A percentile compares a stretch with the other conserved stretches of the same genome.
Conservation (phyloP, 2,888 invertebrate genomes). For the Bombylius major region DNA sequence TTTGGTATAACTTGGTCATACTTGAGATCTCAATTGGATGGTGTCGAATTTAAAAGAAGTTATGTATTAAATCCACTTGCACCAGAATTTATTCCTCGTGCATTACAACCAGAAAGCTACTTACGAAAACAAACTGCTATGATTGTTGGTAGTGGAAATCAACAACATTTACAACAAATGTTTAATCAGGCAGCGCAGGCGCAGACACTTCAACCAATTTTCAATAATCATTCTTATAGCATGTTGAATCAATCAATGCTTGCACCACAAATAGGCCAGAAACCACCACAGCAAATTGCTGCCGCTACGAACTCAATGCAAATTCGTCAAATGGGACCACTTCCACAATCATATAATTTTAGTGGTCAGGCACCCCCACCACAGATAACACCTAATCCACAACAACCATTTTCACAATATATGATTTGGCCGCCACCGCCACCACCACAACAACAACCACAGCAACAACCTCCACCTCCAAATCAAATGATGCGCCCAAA, state of each 20-base stretch:
- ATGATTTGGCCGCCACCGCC: slow-evolving; percentile 30
- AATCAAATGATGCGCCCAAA: slow-evolving; percentile 12
- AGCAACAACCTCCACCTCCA: slow-evolving; percentile 4
- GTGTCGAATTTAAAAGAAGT: slow-evolving; percentile 59
- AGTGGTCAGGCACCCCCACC: slow-evolving; percentile 20
- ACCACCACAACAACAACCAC: slow-evolving; percentile 20
- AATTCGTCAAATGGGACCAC: slow-evolving; percentile 16
- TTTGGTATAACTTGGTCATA: slow-evolving; percentile 60
- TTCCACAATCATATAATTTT: slow-evolving; percentile 20
- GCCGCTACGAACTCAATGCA: slow-evolving; percentile 23
- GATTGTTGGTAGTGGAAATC: slow-evolving; percentile 6
- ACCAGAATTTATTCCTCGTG: slow-evolving; percentile 62
- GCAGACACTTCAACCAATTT: slow-evolving; percentile 14
- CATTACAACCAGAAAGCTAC: slow-evolving; percentile 39
- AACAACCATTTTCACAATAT: slow-evolving; percentile 27
- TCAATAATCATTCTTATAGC: slow-evolving; percentile 15
- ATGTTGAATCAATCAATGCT: slow-evolving; percentile 26
- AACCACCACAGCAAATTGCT: slow-evolving; percentile 12
- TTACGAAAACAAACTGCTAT: slow-evolving; percentile 35
- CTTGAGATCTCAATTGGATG: slow-evolving; percentile 53
- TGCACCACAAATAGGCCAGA: slow-evolving; percentile 20
- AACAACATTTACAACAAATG: slow-evolving; percentile 10
- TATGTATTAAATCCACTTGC: slow-evolving; percentile 72
- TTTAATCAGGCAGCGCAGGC: neutral
- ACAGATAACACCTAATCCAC: slow-evolving; percentile 2